Conservation (phyloP, 1,140 invertebrate genomes). For the Dreissena rostriformis region DNA sequence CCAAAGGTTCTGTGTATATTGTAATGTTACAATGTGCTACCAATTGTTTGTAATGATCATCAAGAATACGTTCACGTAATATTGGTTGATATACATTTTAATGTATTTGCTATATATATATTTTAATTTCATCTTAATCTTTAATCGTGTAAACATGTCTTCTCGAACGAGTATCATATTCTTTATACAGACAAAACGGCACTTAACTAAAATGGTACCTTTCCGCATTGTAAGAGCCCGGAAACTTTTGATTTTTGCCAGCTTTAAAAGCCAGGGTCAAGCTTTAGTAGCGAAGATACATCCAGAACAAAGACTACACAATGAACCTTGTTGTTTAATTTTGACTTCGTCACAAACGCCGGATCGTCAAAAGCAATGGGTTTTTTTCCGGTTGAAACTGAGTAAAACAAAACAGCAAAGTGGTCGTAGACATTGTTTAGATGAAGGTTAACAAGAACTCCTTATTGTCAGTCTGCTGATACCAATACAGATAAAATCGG, state of each 20-base stretch:
- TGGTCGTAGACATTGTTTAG: no score
- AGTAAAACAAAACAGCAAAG: background rate
- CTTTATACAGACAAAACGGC: background rate
- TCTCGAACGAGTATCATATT: background rate
- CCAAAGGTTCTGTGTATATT: no score
- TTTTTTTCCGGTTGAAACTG: slow-evolving; percentile 24
- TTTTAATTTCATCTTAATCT: background rate
- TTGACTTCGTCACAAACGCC: slow-evolving; percentile 9
- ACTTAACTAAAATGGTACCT: slow-evolving; percentile 12
- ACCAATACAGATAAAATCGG: no score
- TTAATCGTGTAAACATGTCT: background rate
- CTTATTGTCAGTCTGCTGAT: no score
- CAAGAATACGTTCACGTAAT: background rate
- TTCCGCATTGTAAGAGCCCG: slow-evolving; percentile 5
- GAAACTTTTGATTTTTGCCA: slow-evolving; percentile 32
- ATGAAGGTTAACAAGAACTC: no score
- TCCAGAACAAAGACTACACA: slow-evolving; percentile 46
- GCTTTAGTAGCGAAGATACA: slow-evolving; percentile 7
- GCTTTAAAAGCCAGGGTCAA: background rate
- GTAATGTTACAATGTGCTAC: no score
- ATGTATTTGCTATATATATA: background rate
- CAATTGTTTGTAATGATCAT: no score
- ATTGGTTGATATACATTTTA: background rate
- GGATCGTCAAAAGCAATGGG: slow-evolving; percentile 1
- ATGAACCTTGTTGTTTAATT: slow-evolving; percentile 25